Percentiles rank a stretch among this genome's conserved stretches.
Evolutionary conservation across 2,113 vertebrate genomes (phyloP).

Genomic region (Trematomus loennbergii): DNA sequence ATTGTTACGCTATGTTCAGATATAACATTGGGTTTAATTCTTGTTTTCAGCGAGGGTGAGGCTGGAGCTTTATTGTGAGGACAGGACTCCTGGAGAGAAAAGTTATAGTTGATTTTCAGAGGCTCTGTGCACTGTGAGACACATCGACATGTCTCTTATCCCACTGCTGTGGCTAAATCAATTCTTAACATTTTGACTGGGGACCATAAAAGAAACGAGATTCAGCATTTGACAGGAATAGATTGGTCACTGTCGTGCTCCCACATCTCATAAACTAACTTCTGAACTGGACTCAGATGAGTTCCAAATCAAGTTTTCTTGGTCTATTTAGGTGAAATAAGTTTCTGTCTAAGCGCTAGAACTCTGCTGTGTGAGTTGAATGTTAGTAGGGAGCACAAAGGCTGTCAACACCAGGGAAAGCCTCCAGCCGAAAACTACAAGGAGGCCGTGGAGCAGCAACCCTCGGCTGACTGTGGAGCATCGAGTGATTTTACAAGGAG

Average conservation of each 20-base stretch:
- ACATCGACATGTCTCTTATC: constrained; percentile 10
- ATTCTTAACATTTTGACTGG: constrained; percentile 20
- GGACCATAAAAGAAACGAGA: constrained; percentile 21
- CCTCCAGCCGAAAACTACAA: constrained; percentile 34
- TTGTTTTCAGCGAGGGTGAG: background rate
- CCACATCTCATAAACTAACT: constrained; percentile 31
- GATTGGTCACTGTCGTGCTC: constrained; percentile 3
- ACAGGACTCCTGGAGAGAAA: background rate
- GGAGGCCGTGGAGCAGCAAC: constrained; percentile 53
- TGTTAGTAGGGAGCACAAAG: no score
- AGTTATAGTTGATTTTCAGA: background rate
- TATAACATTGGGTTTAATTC: background rate
- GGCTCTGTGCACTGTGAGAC: constrained; percentile 1
- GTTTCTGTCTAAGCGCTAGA: background rate
- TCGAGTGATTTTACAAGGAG: constrained; percentile 59
- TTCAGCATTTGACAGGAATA: constrained; percentile 21
- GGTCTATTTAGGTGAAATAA: constrained; percentile 36
- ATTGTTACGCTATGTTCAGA: background rate
- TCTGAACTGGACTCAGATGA: constrained; percentile 13
- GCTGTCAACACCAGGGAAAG: no score
- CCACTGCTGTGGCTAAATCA: constrained; percentile 13
- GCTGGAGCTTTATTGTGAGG: background rate
- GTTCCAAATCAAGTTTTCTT: constrained; percentile 12
- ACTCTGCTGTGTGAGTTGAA: constrained; percentile 16
- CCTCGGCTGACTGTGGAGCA: constrained; percentile 48